phyloP scores from a whole-genome alignment of 1,140 invertebrate genomes.

The Scaptomyza montana region DNA sequence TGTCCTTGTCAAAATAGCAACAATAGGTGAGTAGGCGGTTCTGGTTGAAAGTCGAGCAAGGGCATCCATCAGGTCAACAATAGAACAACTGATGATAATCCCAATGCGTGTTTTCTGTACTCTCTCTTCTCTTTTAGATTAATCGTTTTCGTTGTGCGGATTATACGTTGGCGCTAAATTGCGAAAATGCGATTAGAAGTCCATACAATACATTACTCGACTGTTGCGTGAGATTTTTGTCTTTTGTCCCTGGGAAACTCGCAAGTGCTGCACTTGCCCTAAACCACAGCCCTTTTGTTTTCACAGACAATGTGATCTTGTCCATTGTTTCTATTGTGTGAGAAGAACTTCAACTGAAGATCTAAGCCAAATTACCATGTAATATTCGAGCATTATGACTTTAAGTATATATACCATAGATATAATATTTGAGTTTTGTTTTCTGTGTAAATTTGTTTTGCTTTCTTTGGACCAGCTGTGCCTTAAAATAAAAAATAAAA shows the following conservation, averaged over 20 bases:
- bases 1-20: constrained; percentile 74
- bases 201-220: constrained; percentile 28
- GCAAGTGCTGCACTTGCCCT: constrained; percentile 37
- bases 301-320: constrained; percentile 43
- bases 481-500: neutral
- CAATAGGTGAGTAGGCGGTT: constrained; percentile 65
- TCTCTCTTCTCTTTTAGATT: constrained; percentile 48
- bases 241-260: constrained; percentile 58
- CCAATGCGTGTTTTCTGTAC: constrained; percentile 33
- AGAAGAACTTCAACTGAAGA: constrained; percentile 1
- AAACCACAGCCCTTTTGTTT: constrained; percentile 27
- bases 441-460: constrained; percentile 62
- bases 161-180: constrained; percentile 78
- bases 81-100: constrained; percentile 75
- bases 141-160: constrained; percentile 79
- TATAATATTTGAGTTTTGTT: constrained; percentile 53
- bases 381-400: constrained; percentile 66
- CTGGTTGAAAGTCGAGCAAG: constrained; percentile 56
- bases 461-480: constrained; percentile 40
- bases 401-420: constrained; percentile 34
- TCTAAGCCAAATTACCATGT: constrained; percentile 66
- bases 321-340: constrained; percentile 31
- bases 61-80: constrained; percentile 42
- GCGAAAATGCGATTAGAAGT: constrained; percentile 74
- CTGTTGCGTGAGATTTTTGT: constrained; percentile 49